phyloP scores from a whole-genome alignment of 2,113 vertebrate genomes.

The Ochotona curzoniae region DNA sequence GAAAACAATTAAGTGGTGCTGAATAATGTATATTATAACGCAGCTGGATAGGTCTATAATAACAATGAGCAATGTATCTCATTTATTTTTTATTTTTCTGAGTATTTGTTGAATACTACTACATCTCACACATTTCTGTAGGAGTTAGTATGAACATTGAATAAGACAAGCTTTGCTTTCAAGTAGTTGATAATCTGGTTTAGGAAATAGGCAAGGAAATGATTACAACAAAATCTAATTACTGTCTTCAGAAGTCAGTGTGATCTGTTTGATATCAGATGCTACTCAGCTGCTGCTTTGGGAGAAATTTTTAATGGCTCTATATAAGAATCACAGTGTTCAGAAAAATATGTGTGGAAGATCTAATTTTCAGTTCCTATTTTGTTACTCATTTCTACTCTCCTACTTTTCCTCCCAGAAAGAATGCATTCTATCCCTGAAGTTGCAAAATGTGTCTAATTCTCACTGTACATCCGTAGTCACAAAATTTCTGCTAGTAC shows the following conservation, averaged over 20 bases:
- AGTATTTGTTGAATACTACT: background rate
- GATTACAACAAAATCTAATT: background rate
- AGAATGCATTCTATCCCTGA: background rate
- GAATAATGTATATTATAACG: conserved; percentile 47
- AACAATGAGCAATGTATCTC: conserved; percentile 13
- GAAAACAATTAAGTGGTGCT: conserved; percentile 53
- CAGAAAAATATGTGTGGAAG: background rate
- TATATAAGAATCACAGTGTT: background rate
- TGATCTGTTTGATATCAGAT: conserved; percentile 20
- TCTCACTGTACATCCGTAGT: background rate
- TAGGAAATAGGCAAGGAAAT: conserved; percentile 36
- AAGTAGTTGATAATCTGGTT: background rate
- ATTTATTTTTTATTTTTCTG: conserved; percentile 3
- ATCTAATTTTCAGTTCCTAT: background rate
- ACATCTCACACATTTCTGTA: background rate
- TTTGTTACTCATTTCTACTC: background rate
- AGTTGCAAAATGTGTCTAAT: background rate
- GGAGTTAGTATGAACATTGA: background rate
- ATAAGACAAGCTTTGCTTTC: background rate
- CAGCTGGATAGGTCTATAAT: conserved; percentile 27
- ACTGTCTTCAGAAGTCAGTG: background rate
- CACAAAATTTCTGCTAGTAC: background rate
- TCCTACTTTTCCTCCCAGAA: background rate
- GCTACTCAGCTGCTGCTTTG: conserved; percentile 13
- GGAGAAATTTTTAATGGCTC: background rate